A percentile compares a stretch with the other conserved stretches of the same genome.
Evolutionary conservation across 2,113 vertebrate genomes (phyloP).

Genomic region (Peucedramus taeniatus): DNA sequence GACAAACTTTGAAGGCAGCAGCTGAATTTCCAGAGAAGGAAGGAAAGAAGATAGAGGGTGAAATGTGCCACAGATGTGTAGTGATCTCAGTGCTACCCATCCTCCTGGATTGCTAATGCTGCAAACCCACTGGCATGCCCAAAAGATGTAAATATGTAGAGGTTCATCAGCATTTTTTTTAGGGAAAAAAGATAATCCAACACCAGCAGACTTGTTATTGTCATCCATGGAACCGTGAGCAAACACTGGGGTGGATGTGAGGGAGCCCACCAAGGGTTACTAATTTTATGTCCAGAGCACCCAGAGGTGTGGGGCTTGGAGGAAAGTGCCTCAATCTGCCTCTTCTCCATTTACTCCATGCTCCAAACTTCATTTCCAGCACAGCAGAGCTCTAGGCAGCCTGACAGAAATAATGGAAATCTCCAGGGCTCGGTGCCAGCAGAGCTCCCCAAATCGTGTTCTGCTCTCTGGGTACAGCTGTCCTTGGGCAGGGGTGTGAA

Average conservation of each 20-base stretch:
- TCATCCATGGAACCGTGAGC: not conserved
- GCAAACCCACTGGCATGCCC: not conserved
- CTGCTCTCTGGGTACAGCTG: not conserved
- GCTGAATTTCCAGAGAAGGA: not conserved
- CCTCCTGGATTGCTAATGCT: not conserved
- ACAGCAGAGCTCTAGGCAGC: not conserved
- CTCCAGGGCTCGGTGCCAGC: not conserved
- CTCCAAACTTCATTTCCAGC: not conserved
- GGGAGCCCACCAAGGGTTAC: not conserved
- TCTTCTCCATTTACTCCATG: not conserved
- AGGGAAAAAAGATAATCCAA: not conserved
- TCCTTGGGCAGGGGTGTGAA: not conserved
- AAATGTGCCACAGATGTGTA: not conserved
- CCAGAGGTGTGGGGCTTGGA: not conserved
- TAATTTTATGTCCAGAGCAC: not conserved
- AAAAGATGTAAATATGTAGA: not conserved
- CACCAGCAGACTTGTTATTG: not conserved
- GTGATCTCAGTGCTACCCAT: not conserved
- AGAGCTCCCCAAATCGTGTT: rapidly evolving
- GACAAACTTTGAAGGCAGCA: not conserved
- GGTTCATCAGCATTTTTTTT: not conserved
- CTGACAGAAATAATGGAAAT: not conserved
- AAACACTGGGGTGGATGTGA: not conserved
- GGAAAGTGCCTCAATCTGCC: rapidly evolving
- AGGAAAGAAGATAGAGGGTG: not conserved